Percentiles rank a stretch among this genome's conserved stretches.
Evolutionary conservation across 2,113 vertebrate species (phyloP).

Genomic region (Atherinomorus stipes): DNA sequence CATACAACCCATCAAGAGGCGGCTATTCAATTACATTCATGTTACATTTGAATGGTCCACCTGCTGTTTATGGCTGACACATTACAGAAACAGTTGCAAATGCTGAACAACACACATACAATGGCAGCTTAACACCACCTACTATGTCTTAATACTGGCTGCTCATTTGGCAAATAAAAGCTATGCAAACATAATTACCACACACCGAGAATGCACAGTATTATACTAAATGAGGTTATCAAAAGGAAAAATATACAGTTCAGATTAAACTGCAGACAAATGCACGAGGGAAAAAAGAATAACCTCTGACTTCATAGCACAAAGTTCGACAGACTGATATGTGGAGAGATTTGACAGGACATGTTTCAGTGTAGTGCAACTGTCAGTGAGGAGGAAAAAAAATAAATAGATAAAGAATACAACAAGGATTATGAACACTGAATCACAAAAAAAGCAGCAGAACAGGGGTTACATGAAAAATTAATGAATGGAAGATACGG

Average conservation of each 20-base stretch:
- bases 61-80: slow-evolving; percentile 17
- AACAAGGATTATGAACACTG: slow-evolving; percentile 25
- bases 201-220: slow-evolving; percentile 27
- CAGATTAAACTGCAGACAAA: background rate
- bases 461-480: slow-evolving; percentile 56
- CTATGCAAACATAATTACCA: slow-evolving; percentile 55
- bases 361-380: slow-evolving; percentile 10
- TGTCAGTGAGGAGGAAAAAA: background rate
- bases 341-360: slow-evolving; percentile 14
- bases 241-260: slow-evolving; percentile 32
- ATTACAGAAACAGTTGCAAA: slow-evolving; percentile 9
- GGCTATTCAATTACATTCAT: slow-evolving; percentile 52
- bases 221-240: slow-evolving; percentile 38
- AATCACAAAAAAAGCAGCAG: slow-evolving; percentile 55
- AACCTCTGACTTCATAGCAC: background rate
- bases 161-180: slow-evolving; percentile 50
- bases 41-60: slow-evolving; percentile 57
- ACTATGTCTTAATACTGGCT: slow-evolving; percentile 50
- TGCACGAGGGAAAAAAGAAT: slow-evolving; percentile 4
- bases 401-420: slow-evolving; percentile 29
- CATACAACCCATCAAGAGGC: slow-evolving; percentile 42
- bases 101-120: background rate
- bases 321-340: slow-evolving; percentile 17
- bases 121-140: slow-evolving; percentile 1
- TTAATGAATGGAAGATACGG: slow-evolving; percentile 57